These are phyloP conservation scores for Ibycter americanus DNA, from an alignment of 2,797 vertebrate genomes.

Conservation along the genomic window DNA sequence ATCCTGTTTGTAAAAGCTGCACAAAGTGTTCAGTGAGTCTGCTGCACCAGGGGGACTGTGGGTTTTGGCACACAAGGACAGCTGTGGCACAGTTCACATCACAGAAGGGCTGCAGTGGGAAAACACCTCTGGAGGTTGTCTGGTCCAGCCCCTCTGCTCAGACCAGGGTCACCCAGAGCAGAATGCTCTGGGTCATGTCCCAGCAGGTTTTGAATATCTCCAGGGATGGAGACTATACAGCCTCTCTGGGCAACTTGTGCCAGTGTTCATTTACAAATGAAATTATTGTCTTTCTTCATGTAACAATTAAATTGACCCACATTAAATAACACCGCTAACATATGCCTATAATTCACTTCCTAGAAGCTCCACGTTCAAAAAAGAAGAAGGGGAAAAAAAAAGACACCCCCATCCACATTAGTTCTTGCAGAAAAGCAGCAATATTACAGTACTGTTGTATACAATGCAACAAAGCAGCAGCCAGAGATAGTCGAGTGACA, in stretches of 20 bases:
- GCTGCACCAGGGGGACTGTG: background rate
- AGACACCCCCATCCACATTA: fast-evolving
- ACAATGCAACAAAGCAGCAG: background rate
- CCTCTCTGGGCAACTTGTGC: background rate
- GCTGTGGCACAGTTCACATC: background rate
- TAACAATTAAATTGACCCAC: background rate
- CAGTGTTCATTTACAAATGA: background rate
- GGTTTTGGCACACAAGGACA: background rate
- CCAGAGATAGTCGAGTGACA: background rate
- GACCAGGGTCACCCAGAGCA: background rate
- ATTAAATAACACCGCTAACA: background rate
- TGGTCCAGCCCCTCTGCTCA: background rate
- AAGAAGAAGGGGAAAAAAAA: background rate
- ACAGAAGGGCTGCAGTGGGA: background rate
- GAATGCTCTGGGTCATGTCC: background rate
- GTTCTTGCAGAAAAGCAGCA: background rate
- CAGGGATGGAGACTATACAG: background rate
- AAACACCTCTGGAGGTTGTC: background rate
- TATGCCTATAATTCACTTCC: background rate
- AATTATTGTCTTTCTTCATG: background rate
- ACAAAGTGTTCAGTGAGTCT: background rate
- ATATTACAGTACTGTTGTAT: background rate
- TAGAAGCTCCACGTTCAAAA: background rate
- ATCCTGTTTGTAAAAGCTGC: background rate
- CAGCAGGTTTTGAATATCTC: background rate